phyloP scores from a whole-genome alignment of 2,113 vertebrate species.

The Hippocampus comes region DNA sequence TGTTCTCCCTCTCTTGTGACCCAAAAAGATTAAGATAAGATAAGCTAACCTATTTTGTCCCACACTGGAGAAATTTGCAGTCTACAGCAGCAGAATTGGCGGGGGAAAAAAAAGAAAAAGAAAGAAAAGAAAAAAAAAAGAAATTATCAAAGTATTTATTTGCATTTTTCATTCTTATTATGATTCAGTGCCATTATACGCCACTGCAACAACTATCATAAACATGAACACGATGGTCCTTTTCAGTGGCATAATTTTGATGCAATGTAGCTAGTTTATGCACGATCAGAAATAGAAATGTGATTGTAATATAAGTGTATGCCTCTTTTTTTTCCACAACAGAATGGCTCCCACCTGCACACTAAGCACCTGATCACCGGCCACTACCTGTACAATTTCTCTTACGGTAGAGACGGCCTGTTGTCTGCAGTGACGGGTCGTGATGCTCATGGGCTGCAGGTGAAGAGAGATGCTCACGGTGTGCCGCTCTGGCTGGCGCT shows the following conservation, averaged over 20 bases:
- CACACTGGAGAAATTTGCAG: too few relatives aligned
- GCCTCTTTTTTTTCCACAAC: constrained; percentile 19
- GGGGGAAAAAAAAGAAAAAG: too few relatives aligned
- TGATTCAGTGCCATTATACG: not conserved
- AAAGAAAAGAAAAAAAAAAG: too few relatives aligned
- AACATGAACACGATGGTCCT: not conserved
- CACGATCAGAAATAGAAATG: not conserved
- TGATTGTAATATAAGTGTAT: not conserved
- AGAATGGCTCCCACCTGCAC: constrained; percentile 89
- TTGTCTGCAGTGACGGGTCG: constrained; percentile 78
- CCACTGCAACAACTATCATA: not conserved
- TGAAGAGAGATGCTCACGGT: constrained; percentile 83
- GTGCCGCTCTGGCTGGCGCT: constrained; percentile 91
- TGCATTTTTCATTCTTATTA: not conserved
- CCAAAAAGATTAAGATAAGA: not conserved
- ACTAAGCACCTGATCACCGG: constrained; percentile 92
- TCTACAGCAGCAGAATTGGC: too few relatives aligned
- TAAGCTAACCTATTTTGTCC: too few relatives aligned
- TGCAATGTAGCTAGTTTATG: not conserved
- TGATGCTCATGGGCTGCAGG: constrained; percentile 81
- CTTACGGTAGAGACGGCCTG: constrained; percentile 82
- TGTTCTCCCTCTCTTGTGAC: not conserved
- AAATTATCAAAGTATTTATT: too few relatives aligned
- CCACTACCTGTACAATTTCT: constrained; percentile 92
- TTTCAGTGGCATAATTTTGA: not conserved